These are phyloP conservation scores for Saxicola maurus DNA, from an alignment of 2,797 vertebrate genomes.

Conservation along the genomic window DNA sequence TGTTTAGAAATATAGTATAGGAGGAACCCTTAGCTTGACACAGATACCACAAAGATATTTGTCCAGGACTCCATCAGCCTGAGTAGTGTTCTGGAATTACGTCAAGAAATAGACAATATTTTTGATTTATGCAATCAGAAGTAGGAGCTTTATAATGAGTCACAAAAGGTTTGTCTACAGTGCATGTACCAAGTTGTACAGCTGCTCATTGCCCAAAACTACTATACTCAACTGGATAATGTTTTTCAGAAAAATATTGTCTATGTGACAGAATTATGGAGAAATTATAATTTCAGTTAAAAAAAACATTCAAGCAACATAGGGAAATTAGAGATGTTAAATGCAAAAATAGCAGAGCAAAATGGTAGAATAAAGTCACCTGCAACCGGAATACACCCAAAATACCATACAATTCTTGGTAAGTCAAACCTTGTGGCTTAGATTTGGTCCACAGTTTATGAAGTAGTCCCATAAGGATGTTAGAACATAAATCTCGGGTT, in stretches of 20 bases:
- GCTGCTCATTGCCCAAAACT: background rate
- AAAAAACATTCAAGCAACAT: conserved; percentile 19
- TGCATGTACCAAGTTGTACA: background rate
- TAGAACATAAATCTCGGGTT: conserved; percentile 62
- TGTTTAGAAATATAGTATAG: conserved; percentile 33
- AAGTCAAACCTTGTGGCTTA: conserved; percentile 81
- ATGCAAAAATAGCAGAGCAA: conserved; percentile 57
- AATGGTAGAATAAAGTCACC: conserved; percentile 60
- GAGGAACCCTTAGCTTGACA: conserved; percentile 37
- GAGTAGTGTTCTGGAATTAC: conserved; percentile 30
- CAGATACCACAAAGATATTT: conserved; percentile 38
- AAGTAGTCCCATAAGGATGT: conserved; percentile 56
- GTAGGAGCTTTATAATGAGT: background rate
- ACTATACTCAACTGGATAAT: background rate
- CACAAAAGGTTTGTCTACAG: background rate
- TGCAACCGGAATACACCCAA: conserved; percentile 62
- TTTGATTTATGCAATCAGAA: conserved; percentile 16
- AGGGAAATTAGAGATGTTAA: conserved; percentile 59
- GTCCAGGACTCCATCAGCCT: conserved; percentile 42
- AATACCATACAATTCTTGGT: conserved; percentile 67
- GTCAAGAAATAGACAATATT: conserved; percentile 67
- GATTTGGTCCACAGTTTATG: conserved; percentile 67
- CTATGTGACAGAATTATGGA: conserved; percentile 50
- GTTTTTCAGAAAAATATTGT: conserved; percentile 64
- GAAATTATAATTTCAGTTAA: conserved; percentile 11